These are phyloP conservation scores for Anaspis maculata DNA, from an alignment of 2,888 invertebrate genomes.

Conservation along the genomic window DNA sequence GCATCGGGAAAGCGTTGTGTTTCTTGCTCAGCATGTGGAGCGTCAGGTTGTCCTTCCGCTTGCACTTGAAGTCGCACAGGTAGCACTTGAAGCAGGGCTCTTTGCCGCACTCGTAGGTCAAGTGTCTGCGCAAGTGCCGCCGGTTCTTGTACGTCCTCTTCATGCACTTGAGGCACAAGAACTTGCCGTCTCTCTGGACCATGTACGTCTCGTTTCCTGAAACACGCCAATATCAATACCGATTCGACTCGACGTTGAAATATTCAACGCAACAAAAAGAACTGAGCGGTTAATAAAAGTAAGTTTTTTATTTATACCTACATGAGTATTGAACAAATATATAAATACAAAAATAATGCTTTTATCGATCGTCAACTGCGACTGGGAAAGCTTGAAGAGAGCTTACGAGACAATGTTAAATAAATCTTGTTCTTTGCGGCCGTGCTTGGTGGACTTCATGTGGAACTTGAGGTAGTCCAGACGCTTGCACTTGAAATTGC, in stretches of 20 bases:
- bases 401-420: no score
- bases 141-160: conserved; percentile 9
- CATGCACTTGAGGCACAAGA: conserved; percentile 8
- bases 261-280: no score
- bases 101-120: conserved; percentile 40
- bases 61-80: neutral
- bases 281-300: no score
- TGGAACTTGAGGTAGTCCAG: conserved; percentile 16
- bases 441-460: conserved; percentile 10
- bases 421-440: no score
- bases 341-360: no score
- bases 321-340: no score
- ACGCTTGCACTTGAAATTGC: conserved; percentile 11
- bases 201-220: conserved; percentile 2
- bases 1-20: no score
- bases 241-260: neutral
- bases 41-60: neutral
- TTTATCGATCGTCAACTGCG: no score
- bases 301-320: no score
- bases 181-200: neutral
- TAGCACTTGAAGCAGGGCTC: conserved; percentile 40
- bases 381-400: no score
- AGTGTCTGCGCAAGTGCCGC: conserved; percentile 47
- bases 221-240: conserved; percentile 3
- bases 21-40: neutral